Base-by-base conservation (phyloP, 2,797 vertebrate species). In the Poliocrania exsul region DNA sequence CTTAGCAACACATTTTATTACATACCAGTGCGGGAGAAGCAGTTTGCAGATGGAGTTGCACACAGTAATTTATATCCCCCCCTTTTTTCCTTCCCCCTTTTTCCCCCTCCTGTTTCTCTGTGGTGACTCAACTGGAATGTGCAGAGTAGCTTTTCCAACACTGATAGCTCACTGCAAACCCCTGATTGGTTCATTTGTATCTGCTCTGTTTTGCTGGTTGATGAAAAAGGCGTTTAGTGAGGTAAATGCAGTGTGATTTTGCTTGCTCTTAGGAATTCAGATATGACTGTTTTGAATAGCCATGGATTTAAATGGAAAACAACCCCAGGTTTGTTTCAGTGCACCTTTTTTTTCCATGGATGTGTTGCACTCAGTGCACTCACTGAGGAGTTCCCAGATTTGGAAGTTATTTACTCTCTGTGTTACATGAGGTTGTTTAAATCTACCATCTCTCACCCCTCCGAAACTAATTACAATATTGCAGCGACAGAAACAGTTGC, bases 1-100 rank as follows among this genome's bases (percentile, higher is more conserved):
- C 98, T 96, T 99, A 98, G 99, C 98, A 99, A 99, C 98, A 95
- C 97, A 78, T 98, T 98, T 98, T 98, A 98, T 98, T 97, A 95
- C 97, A 96, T 97, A 92, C 94, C 86, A 88, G 94, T 96, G 97
- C 92, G 84, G 97, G 97, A 97, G 98, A 96, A 96, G 97, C 92
- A 57, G 58, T 96, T 85, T 97, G 94, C 97, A 97, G 96, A 97
- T 97, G 95, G 96, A 97, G 97, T 95, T 92, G 94, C 96, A 97
- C 95, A 86, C 91, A 93, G 97, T 97, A 95, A 97, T 98, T 98
- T 97, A 97, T 98, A 94, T 96, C 94, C 79, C 87, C 58, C 69
- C 65, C 7, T 0, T 2, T 29, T 72, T 58, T 21, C 8, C 7
- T 1, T 1, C 1, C 4, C 3, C 0, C 1, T 1, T 35, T 70